Evolutionary conservation across 2,797 vertebrate species (phyloP).

Genomic region (Enteromius anoplus): DNA sequence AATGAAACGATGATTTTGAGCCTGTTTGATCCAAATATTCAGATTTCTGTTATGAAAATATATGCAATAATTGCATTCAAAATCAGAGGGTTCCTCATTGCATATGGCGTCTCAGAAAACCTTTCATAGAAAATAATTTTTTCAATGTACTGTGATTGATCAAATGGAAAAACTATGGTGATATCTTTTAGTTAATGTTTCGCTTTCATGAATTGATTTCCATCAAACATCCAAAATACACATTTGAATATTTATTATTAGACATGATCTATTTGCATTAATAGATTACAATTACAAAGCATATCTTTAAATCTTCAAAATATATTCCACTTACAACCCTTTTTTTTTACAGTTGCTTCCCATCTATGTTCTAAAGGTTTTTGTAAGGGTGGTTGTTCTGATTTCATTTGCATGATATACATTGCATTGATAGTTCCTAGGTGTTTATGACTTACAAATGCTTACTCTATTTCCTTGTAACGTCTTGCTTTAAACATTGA

Average conservation of each 20-base stretch:
- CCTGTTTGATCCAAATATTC: not conserved
- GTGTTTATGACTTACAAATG: too few relatives aligned
- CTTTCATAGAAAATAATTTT: not conserved
- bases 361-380: not conserved
- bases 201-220: not conserved
- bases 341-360: too few relatives aligned
- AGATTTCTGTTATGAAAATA: not conserved
- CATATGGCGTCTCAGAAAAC: not conserved
- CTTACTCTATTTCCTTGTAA: not conserved
- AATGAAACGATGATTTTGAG: not conserved
- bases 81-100: not conserved
- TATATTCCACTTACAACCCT: not conserved
- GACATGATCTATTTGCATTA: not conserved
- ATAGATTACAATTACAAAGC: not conserved
- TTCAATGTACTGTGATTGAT: not conserved
- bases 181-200: not conserved
- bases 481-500: not conserved
- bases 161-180: not conserved
- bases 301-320: not conserved
- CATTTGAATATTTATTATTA: not conserved
- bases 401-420: too few relatives aligned
- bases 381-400: too few relatives aligned
- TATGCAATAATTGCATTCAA: not conserved
- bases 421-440: too few relatives aligned
- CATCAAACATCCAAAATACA: not conserved